Percentiles rank a stretch among this genome's conserved stretches.
phyloP scores from a whole-genome alignment of 2,888 invertebrate species.

The Sepioteuthis lessoniana region DNA sequence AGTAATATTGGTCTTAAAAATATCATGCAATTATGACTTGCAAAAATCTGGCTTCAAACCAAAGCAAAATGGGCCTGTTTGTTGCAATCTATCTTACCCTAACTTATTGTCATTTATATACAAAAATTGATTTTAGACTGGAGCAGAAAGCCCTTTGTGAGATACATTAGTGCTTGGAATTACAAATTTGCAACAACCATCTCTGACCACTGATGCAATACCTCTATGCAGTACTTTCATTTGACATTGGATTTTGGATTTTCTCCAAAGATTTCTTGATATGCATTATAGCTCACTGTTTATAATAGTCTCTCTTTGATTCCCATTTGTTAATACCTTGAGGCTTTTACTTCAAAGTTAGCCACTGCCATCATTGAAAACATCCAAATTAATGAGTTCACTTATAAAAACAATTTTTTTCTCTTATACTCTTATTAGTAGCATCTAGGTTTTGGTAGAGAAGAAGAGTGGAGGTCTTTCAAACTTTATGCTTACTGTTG shows the following conservation, averaged over 20 bases:
- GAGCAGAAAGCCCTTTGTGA: background rate
- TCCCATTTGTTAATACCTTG: no score
- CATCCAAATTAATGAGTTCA: no score
- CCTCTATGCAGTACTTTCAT: background rate
- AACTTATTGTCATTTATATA: background rate
- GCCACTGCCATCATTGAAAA: no score
- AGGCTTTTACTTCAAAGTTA: no score
- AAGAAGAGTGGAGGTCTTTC: no score
- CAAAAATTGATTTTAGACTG: background rate
- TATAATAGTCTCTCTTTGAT: no score
- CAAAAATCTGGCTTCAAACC: background rate
- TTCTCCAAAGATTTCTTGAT: background rate
- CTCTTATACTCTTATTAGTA: no score
- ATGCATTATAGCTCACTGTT: background rate
- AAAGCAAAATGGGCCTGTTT: background rate
- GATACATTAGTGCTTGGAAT: background rate
- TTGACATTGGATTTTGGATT: background rate
- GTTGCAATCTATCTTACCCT: background rate
- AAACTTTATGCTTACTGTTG: no score
- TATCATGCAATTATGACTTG: background rate
- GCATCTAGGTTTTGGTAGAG: no score
- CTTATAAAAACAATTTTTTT: no score
- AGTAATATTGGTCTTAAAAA: background rate
- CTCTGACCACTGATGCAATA: background rate
- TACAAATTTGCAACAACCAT: background rate